Evolutionary conservation across 1,140 invertebrate species (phyloP).

Genomic region (Sitophilus oryzae): DNA sequence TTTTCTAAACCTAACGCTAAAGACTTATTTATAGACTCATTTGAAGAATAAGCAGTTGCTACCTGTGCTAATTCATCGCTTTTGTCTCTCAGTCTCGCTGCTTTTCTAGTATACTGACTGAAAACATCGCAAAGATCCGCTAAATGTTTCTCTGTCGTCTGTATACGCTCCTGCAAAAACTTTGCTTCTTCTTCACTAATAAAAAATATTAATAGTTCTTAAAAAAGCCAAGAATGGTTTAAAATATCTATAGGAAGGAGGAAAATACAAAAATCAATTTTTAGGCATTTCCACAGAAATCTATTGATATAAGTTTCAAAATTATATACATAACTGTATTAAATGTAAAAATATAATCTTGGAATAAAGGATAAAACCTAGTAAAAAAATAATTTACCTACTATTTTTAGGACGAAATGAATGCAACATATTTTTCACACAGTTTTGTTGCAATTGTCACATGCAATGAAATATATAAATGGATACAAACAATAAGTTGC

Average conservation of each 20-base stretch:
- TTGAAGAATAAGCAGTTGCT: slow-evolving; percentile 57
- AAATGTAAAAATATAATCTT: slow-evolving; percentile 3
- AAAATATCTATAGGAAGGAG: slow-evolving; percentile 1
- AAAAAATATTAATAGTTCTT: neutral
- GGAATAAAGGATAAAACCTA: neutral
- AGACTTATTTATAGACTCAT: slow-evolving; percentile 64
- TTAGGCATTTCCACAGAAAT: too few species aligned
- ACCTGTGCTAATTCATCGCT: slow-evolving; percentile 62
- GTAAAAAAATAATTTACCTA: slow-evolving; percentile 30
- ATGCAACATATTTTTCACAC: slow-evolving; percentile 28
- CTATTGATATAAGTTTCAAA: too few species aligned
- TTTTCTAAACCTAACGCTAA: slow-evolving; percentile 55
- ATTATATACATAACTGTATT: too few species aligned
- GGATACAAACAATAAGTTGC: slow-evolving; percentile 24
- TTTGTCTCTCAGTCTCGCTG: slow-evolving; percentile 62
- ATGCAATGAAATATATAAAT: slow-evolving; percentile 16
- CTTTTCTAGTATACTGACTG: slow-evolving; percentile 60
- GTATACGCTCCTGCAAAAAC: slow-evolving; percentile 67
- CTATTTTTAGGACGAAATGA: slow-evolving; percentile 28
- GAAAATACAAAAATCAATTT: neutral
- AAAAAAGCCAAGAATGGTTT: too few species aligned
- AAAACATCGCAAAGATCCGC: slow-evolving; percentile 62
- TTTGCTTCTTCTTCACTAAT: slow-evolving; percentile 59
- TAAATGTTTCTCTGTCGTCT: slow-evolving; percentile 60
- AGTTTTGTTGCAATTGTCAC: neutral